Base-by-base conservation (phyloP, 2,797 vertebrate species). In the Mycteria americana region DNA sequence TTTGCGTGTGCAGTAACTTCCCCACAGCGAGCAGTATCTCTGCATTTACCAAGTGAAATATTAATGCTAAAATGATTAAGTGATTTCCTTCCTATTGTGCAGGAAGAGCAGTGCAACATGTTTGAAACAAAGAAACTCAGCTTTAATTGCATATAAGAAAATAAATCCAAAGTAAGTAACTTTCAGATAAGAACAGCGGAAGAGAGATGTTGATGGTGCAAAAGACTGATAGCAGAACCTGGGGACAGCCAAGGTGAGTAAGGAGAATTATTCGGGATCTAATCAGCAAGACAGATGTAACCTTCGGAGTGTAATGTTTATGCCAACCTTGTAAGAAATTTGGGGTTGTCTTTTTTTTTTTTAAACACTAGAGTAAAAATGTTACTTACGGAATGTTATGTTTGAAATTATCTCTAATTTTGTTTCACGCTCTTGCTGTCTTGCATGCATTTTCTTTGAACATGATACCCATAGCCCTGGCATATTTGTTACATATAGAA, bases 371-470 rank as follows among this genome's bases (percentile, higher is more conserved):
- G 25, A 88, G 21, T 48, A 54, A 85, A 94, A 85, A 63, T 73
- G 6, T 87, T 92, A 78, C 35, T 91, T 86, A 73, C 2, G 3
- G 41, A 88, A 76, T 41, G 54, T 33, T 85, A 65, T 53, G 39
- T 88, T 89, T 95, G 63, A 95, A 96, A 93, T 69, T 0, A 80
- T 82, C 70, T 85, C 67, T 92, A 91, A 97, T 92, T 96, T 84
- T 60, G 50, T 97, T 97, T 95, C 92, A 95, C 1, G 11, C 85
- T 95, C 45, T 90, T 82, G 76, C 79, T 85, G 77, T 78, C 96
- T 87, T 79, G 72, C 31, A 35, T 48, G 51, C 54, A 70, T 92
- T 96, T 94, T 63, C 95, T 96, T 97, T 97, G 94, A 97, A 97
- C 65, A 56, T 62, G 62, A 96, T 70, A 94, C 51, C 78, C 80